Evolutionary conservation across 2,113 vertebrate genomes (phyloP).

Genomic region (Gambusia affinis): DNA sequence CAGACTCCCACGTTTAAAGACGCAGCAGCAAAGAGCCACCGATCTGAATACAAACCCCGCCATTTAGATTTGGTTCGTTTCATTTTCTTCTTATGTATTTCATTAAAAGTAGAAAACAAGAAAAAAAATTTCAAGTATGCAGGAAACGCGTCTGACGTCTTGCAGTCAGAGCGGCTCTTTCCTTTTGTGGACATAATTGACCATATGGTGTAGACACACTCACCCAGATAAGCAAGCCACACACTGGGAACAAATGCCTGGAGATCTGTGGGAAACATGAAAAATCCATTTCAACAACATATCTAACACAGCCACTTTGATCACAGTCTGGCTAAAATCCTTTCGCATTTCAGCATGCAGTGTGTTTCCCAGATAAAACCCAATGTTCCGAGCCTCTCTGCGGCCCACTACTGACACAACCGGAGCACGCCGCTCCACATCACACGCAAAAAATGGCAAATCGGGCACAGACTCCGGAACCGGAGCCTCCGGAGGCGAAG

Average conservation of each 20-base stretch:
- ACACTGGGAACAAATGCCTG: conserved; percentile 46
- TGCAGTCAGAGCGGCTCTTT: conserved; percentile 5
- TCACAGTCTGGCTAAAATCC: conserved; percentile 49
- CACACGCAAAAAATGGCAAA: conserved; percentile 24
- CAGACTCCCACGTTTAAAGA: not conserved
- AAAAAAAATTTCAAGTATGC: not conserved
- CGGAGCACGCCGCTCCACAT: conserved; percentile 22
- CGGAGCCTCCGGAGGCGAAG: conserved; percentile 17
- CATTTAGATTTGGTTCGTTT: conserved; percentile 9
- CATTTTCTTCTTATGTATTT: conserved; percentile 42
- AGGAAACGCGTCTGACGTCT: not conserved
- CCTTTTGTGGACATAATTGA: conserved; percentile 33
- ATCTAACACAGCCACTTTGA: conserved; percentile 56
- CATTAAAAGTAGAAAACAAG: conserved; percentile 9
- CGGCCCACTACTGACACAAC: conserved; percentile 25
- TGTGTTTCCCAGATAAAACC: conserved; percentile 50
- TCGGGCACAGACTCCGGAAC: conserved; percentile 17
- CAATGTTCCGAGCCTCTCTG: conserved; percentile 7
- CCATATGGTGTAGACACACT: conserved; percentile 24
- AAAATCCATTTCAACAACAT: conserved; percentile 61
- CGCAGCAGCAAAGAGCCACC: not conserved
- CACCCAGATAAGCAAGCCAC: conserved; percentile 23
- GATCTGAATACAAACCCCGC: not conserved
- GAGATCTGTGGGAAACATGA: conserved; percentile 62
- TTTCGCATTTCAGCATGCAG: conserved; percentile 34